Evolutionary conservation across 2,113 vertebrate species (phyloP).

Genomic region (Spermophilus dauricus): DNA sequence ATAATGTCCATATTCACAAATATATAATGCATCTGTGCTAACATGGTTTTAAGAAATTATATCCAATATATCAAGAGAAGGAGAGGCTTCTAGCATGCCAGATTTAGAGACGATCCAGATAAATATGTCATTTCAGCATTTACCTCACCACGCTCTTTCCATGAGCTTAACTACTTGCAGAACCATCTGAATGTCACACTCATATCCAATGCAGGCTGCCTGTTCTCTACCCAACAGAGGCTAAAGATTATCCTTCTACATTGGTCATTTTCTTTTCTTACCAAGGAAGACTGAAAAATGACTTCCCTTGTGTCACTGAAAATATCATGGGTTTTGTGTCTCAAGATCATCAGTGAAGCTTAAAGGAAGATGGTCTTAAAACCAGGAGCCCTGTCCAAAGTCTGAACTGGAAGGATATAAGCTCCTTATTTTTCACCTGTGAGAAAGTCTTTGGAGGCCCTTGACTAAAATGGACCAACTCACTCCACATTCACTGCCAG

Average conservation of each 20-base stretch:
- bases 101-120: not conserved
- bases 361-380: not conserved
- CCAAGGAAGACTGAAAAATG: not conserved
- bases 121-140: not conserved
- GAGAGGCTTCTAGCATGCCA: conserved; percentile 2
- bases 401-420: not conserved
- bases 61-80: not conserved
- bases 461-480: not conserved
- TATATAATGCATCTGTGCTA: not conserved
- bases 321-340: not conserved
- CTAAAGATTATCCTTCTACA: not conserved
- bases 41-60: not conserved
- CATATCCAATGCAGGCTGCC: not conserved
- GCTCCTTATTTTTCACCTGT: not conserved
- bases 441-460: not conserved
- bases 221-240: not conserved
- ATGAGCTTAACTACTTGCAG: not conserved
- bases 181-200: not conserved
- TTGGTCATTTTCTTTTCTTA: not conserved
- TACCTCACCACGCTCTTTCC: not conserved
- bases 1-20: not conserved
- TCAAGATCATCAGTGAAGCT: not conserved
- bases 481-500: not conserved
- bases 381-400: not conserved
- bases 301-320: not conserved